Conservation (phyloP, 2,797 vertebrate species). For the Peromyscus melanophrys region DNA sequence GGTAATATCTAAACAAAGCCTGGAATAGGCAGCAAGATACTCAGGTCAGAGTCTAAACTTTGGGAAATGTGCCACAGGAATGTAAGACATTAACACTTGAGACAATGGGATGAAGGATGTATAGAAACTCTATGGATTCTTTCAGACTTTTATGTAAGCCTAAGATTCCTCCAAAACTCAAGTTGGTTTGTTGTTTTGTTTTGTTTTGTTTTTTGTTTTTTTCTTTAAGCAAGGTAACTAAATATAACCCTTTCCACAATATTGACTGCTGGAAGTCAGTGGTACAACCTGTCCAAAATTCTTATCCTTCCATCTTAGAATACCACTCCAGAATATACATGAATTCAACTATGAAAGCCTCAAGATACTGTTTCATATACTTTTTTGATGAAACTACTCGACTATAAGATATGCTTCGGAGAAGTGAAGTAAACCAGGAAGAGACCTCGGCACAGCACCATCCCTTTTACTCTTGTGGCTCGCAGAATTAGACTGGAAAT, state of each 20-base stretch:
- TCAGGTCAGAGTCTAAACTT: neutral
- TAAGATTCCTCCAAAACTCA: neutral
- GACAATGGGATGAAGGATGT: neutral
- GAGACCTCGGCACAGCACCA: neutral
- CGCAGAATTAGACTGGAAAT: neutral
- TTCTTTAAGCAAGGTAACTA: neutral
- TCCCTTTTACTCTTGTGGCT: neutral
- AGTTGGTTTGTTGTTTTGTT: neutral
- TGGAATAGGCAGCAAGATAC: too few relatives aligned
- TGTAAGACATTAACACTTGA: too few relatives aligned
- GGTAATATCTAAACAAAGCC: neutral
- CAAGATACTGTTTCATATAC: neutral
- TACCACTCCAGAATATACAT: neutral
- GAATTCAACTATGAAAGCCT: neutral
- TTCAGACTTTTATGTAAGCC: neutral
- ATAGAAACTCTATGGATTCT: neutral
- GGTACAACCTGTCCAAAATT: neutral
- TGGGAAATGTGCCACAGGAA: neutral
- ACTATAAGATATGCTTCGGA: neutral
- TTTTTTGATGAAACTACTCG: neutral
- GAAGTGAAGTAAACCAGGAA: neutral
- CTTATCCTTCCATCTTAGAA: too few relatives aligned
- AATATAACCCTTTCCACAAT: neutral
- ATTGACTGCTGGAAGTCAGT: neutral
- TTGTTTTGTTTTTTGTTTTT: neutral